These are phyloP conservation scores for Lathamus discolor DNA, from an alignment of 2,113 vertebrate genomes.

Conservation along the genomic window DNA sequence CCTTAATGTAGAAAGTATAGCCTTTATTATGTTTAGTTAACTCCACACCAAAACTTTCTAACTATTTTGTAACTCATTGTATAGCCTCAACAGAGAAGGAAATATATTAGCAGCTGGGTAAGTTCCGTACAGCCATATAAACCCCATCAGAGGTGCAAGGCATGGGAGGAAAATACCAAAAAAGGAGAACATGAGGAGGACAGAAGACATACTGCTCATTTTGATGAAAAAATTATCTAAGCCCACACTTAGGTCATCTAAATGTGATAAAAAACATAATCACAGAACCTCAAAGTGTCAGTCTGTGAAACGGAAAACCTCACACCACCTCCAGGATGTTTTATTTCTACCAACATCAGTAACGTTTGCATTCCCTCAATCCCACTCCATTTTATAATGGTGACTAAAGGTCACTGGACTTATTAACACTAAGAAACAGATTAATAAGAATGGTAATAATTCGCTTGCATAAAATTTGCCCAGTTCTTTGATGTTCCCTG, in stretches of 20 bases:
- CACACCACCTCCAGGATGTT: background rate
- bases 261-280: background rate
- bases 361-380: background rate
- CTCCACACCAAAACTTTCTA: background rate
- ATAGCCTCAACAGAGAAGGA: background rate
- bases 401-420: background rate
- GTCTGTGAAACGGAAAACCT: background rate
- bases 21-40: background rate
- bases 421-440: background rate
- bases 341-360: background rate
- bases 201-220: background rate
- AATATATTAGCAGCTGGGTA: background rate
- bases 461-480: background rate
- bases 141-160: background rate
- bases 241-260: background rate
- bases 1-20: background rate
- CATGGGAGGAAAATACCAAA: background rate
- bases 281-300: background rate
- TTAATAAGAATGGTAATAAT: background rate
- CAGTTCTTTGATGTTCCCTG: background rate
- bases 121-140: background rate
- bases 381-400: background rate
- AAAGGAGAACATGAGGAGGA: background rate
- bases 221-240: background rate
- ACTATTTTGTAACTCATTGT: background rate